phyloP scores from a whole-genome alignment of 2,113 vertebrate genomes.

The Thalassoma bifasciatum region DNA sequence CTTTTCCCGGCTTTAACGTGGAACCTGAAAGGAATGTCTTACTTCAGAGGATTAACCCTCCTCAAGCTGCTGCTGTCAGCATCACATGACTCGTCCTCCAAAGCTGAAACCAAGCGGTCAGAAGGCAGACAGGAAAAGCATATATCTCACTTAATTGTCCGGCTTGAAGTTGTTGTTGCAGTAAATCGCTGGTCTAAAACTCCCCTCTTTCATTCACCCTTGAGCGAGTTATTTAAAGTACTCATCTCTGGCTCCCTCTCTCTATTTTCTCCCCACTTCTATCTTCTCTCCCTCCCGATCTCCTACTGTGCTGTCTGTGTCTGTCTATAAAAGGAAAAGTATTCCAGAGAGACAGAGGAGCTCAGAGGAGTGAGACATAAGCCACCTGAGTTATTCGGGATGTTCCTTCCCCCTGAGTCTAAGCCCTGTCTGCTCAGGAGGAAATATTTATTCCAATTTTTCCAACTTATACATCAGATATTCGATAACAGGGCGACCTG shows the following conservation, averaged over 20 bases:
- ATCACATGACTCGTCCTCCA: constrained; percentile 60
- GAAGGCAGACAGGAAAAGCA: constrained; percentile 55
- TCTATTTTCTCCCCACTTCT: constrained; percentile 20
- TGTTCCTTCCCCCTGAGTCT: constrained; percentile 30
- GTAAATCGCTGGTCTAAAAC: constrained; percentile 58
- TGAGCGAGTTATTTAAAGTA: constrained; percentile 51
- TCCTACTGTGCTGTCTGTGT: constrained; percentile 30
- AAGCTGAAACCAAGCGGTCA: constrained; percentile 48
- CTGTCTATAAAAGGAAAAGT: constrained; percentile 81
- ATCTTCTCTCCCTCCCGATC: constrained; percentile 15
- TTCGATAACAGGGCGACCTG: neutral
- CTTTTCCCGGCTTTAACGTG: constrained; percentile 18
- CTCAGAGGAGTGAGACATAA: constrained; percentile 25
- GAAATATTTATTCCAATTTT: constrained; percentile 27
- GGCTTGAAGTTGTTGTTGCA: constrained; percentile 72
- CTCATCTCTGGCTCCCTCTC: neutral
- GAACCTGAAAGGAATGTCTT: constrained; percentile 32
- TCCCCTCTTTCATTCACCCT: constrained; percentile 34
- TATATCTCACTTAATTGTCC: constrained; percentile 71
- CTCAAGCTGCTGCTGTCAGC: constrained; percentile 50
- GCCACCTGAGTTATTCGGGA: constrained; percentile 11
- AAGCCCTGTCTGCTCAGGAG: constrained; percentile 14
- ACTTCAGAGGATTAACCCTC: constrained; percentile 46
- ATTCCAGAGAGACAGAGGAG: constrained; percentile 50
- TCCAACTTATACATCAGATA: constrained; percentile 3